These are phyloP conservation scores for Zootoca vivipara DNA, from an alignment of 2,113 vertebrate genomes.

Conservation along the genomic window DNA sequence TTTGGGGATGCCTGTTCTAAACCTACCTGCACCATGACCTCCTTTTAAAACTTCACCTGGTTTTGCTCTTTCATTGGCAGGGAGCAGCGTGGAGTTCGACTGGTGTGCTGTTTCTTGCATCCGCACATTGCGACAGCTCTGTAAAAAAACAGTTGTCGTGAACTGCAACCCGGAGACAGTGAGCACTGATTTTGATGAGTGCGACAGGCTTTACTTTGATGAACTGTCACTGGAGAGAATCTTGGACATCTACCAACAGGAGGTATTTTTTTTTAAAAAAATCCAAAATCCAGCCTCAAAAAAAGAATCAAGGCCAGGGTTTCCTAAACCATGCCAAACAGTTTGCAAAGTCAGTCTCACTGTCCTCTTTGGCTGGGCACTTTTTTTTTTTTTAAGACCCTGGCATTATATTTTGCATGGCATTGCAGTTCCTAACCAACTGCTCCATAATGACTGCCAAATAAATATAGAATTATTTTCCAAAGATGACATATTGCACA, in stretches of 20 bases:
- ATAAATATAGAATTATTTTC: constrained; percentile 62
- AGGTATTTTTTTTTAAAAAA: constrained; percentile 77
- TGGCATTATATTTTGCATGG: constrained; percentile 31
- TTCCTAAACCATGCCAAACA: constrained; percentile 7
- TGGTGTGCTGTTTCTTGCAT: constrained; percentile 97
- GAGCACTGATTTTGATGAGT: constrained; percentile 98
- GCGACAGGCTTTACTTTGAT: constrained; percentile 96
- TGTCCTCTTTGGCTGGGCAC: not conserved
- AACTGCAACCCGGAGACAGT: constrained; percentile 98
- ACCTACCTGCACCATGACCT: constrained; percentile 7
- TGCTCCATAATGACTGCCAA: constrained; percentile 58
- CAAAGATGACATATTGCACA: constrained; percentile 57
- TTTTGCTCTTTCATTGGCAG: constrained; percentile 70
- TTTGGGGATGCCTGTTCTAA: too few relatives aligned
- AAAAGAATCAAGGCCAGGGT: constrained; percentile 2
- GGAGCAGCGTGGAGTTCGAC: constrained; percentile 97
- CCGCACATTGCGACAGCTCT: constrained; percentile 87
- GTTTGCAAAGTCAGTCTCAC: constrained; percentile 44
- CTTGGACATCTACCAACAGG: constrained; percentile 91
- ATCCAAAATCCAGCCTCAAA: not conserved
- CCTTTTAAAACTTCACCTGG: constrained; percentile 1
- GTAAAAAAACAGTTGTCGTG: constrained; percentile 88
- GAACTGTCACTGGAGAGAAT: constrained; percentile 94
- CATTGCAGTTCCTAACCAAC: constrained; percentile 44
- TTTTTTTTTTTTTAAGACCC: constrained; percentile 50